phyloP scores from a whole-genome alignment of 37 sponge, comb jelly and placozoan genomes.

The Dysidea cf. avara region DNA sequence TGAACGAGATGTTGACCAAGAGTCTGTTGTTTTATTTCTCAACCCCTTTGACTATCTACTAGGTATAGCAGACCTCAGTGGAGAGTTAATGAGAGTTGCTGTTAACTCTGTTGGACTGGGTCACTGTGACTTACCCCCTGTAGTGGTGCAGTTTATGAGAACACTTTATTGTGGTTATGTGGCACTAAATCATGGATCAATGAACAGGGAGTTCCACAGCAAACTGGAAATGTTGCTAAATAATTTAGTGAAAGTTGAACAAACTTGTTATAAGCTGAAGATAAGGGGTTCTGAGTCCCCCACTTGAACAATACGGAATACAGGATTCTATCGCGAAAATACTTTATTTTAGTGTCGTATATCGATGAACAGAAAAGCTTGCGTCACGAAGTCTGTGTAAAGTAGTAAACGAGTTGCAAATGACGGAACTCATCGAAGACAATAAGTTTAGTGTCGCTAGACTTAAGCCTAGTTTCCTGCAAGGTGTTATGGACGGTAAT shows the following conservation, averaged over 20 bases:
- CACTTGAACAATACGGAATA: too few relatives aligned
- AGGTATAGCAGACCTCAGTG: conserved; percentile 84
- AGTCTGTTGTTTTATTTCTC: conserved; percentile 37
- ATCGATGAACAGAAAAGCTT: too few relatives aligned
- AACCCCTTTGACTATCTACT: conserved; percentile 55
- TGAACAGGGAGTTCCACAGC: conserved; percentile 32
- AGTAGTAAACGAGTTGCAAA: too few relatives aligned
- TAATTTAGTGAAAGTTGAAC: conserved; percentile 76
- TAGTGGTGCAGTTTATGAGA: conserved; percentile 53
- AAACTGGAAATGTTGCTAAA: conserved; percentile 48
- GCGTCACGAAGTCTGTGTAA: too few relatives aligned
- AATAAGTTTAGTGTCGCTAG: conserved; percentile 51
- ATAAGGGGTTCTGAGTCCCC: conserved; percentile 79
- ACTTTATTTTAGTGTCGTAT: too few relatives aligned
- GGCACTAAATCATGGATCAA: conserved; percentile 13
- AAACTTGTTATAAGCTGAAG: conserved; percentile 72
- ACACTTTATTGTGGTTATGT: conserved; percentile 47
- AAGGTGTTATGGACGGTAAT: conserved; percentile 59
- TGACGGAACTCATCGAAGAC: conserved; percentile 13
- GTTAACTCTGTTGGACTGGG: conserved; percentile 60
- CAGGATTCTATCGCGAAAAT: too few relatives aligned
- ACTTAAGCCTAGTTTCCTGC: conserved; percentile 46
- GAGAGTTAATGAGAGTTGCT: conserved; percentile 84
- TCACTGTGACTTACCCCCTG: conserved; percentile 24
- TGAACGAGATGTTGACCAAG: background rate